Evolutionary conservation across 1,140 invertebrate species (phyloP).

Genomic region (Diorhabda sublineata): DNA sequence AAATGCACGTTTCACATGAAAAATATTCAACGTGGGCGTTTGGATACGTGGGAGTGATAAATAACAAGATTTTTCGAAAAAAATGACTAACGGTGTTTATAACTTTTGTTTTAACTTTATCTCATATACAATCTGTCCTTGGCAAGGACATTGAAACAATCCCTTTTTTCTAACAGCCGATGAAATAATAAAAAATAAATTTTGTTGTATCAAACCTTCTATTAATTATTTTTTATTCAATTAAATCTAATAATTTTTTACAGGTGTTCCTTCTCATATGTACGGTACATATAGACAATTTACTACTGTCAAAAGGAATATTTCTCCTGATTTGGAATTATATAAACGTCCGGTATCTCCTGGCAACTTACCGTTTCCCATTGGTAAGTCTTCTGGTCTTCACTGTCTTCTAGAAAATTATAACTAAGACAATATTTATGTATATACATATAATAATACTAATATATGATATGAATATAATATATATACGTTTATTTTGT

Average conservation of each 20-base stretch:
- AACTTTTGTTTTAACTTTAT: no score
- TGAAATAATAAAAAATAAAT: no score
- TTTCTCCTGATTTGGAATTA: conserved; percentile 26
- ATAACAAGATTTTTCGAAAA: not conserved
- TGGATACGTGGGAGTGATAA: not conserved
- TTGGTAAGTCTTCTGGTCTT: conserved; percentile 38
- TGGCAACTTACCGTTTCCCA: conserved; percentile 21
- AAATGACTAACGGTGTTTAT: not conserved
- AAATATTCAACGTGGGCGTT: conserved; percentile 9
- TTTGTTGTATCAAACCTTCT: no score
- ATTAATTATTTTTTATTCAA: no score
- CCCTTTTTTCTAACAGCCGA: no score
- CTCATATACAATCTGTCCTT: no score
- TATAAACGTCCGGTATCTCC: conserved; percentile 32
- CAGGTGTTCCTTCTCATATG: conserved; percentile 47
- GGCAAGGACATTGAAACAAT: not conserved
- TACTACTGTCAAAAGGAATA: conserved; percentile 33
- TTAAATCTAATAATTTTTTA: conserved; percentile 11
- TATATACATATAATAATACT: conserved; percentile 6
- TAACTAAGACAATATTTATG: conserved; percentile 16
- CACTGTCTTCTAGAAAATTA: conserved; percentile 30
- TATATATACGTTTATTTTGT: not conserved
- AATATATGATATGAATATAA: not conserved
- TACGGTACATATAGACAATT: conserved; percentile 47
- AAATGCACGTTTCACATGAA: not conserved